These are phyloP conservation scores for Vespertilio murinus DNA, from an alignment of 2,797 vertebrate genomes.

Conservation along the genomic window DNA sequence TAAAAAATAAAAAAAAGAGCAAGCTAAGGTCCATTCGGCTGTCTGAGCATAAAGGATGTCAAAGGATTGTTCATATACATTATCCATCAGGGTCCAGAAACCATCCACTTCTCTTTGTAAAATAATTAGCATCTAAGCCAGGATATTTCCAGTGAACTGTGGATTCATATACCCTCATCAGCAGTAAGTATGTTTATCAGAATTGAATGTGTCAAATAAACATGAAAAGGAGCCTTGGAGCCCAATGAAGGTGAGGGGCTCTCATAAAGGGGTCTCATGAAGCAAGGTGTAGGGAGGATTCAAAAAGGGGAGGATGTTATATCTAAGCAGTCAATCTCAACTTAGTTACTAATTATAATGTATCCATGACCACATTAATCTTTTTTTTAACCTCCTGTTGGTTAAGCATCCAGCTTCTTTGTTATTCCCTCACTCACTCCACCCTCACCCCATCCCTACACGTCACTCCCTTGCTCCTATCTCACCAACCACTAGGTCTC, in stretches of 20 bases:
- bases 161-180: background rate
- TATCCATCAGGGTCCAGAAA: background rate
- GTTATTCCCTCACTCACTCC: background rate
- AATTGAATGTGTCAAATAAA: conserved; percentile 48
- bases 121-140: background rate
- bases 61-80: background rate
- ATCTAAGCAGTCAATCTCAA: background rate
- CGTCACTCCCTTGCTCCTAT: background rate
- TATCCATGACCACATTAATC: background rate
- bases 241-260: background rate
- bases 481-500: conserved; percentile 37
- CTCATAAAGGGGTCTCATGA: background rate
- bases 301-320: background rate
- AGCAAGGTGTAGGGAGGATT: background rate
- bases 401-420: conserved; percentile 2
- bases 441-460: background rate
- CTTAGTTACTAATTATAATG: background rate
- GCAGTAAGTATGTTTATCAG: background rate
- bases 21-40: background rate
- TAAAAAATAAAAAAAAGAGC: background rate
- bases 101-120: background rate
- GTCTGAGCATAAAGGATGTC: background rate
- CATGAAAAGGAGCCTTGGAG: background rate
- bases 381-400: background rate
- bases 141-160: background rate